A percentile compares a stretch with the other conserved stretches of the same genome.
phyloP scores from a whole-genome alignment of 2,797 vertebrate genomes.

The Cyprinella venusta region DNA sequence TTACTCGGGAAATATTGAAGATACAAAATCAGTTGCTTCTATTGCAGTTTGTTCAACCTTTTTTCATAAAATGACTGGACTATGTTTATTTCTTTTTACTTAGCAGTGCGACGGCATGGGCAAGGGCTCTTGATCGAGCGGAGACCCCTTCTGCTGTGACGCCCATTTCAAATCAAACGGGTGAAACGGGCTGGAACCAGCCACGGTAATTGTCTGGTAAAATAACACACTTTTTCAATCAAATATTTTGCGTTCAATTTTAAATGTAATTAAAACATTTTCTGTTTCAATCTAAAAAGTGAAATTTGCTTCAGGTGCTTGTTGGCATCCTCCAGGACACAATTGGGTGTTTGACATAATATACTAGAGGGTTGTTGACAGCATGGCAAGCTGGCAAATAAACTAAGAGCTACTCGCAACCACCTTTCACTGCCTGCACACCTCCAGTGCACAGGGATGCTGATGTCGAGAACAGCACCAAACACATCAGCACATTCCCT shows the following conservation, averaged over 20 bases:
- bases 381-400: not conserved
- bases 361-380: not conserved
- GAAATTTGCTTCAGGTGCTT: not conserved
- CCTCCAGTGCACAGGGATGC: not conserved
- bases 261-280: not conserved
- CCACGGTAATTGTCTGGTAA: not conserved
- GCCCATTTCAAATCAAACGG: too few species aligned
- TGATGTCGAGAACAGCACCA: constrained; percentile 5
- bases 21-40: too few species aligned
- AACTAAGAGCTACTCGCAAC: constrained; percentile 1
- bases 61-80: too few species aligned
- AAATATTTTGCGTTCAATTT: not conserved
- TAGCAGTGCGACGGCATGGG: too few species aligned
- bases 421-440: not conserved
- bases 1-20: too few species aligned
- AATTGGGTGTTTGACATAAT: not conserved
- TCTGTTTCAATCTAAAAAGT: not conserved
- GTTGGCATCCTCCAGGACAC: not conserved
- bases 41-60: too few species aligned
- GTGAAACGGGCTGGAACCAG: not conserved
- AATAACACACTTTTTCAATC: not conserved
- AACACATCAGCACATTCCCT: constrained; percentile 16
- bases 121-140: too few species aligned
- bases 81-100: too few species aligned
- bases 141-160: too few species aligned